Percentiles rank a stretch among this genome's conserved stretches.
These are phyloP conservation scores for Hirundichthys speculiger DNA, from an alignment of 2,113 vertebrate species.

Conservation along the genomic window DNA sequence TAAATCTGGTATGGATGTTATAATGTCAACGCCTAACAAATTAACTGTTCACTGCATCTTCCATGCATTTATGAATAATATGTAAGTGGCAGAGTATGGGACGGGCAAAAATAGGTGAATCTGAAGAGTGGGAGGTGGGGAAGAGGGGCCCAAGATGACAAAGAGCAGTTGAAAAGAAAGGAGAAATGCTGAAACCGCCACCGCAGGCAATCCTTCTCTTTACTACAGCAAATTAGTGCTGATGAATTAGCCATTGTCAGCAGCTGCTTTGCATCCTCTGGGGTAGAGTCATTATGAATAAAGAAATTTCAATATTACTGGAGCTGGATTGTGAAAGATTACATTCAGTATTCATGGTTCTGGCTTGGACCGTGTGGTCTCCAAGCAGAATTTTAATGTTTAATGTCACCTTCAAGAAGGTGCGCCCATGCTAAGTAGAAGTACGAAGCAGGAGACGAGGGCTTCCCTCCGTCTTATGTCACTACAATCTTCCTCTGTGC, in stretches of 20 bases:
- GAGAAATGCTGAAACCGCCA: constrained; percentile 26
- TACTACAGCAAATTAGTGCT: constrained; percentile 52
- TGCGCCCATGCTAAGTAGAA: background rate
- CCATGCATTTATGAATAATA: constrained; percentile 18
- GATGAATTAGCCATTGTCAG: constrained; percentile 58
- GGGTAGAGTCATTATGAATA: constrained; percentile 24
- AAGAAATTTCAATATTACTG: constrained; percentile 19
- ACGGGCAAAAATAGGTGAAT: background rate
- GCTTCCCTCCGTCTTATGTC: background rate
- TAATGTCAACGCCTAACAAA: background rate
- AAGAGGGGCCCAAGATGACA: too few relatives aligned
- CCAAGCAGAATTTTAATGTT: constrained; percentile 13
- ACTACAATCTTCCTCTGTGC: too few relatives aligned
- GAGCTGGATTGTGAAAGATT: constrained; percentile 24
- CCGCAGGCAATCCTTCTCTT: constrained; percentile 24
- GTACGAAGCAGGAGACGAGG: background rate
- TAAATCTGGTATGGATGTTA: background rate
- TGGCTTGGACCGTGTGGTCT: constrained; percentile 3
- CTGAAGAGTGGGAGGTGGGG: background rate
- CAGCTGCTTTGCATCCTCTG: constrained; percentile 31
- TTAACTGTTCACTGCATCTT: constrained; percentile 1
- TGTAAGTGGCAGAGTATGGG: background rate
- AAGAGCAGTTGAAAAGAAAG: constrained; percentile 17
- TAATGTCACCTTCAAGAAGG: constrained; percentile 23
- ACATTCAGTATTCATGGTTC: constrained; percentile 12